Conservation (phyloP, 1,140 invertebrate genomes). For the Caenorhabditis remanei region DNA sequence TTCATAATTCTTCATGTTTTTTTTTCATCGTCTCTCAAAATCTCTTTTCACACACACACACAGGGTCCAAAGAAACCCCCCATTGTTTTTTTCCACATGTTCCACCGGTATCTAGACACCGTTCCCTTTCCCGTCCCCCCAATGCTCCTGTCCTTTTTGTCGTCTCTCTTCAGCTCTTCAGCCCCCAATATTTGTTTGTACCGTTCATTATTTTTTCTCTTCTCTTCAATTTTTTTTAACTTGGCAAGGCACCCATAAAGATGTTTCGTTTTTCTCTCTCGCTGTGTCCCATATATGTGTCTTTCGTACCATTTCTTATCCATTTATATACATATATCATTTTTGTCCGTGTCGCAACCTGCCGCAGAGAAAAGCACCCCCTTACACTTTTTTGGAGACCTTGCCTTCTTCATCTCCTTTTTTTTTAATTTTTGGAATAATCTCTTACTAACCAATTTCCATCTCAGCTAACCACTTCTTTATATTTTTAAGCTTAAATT, state of each 20-base stretch:
- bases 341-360: too few relatives aligned
- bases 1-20: background rate
- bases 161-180: background rate
- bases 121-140: background rate
- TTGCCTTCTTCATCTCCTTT: background rate
- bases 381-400: too few relatives aligned
- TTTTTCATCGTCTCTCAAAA: background rate
- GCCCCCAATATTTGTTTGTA: background rate
- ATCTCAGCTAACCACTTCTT: background rate
- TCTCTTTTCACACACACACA: background rate
- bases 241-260: slow-evolving; percentile 43
- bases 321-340: too few relatives aligned
- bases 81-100: background rate
- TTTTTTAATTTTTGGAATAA: background rate
- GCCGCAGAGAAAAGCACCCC: too few relatives aligned
- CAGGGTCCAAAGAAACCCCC: background rate
- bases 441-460: background rate
- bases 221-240: background rate
- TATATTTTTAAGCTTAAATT: background rate
- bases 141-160: background rate
- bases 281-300: too few relatives aligned
- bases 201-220: too few relatives aligned
- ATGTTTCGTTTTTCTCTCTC: slow-evolving; percentile 1
- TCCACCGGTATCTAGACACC: slow-evolving; percentile 35
- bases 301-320: too few relatives aligned